Evolutionary conservation across 2,888 invertebrate species (phyloP).

Genomic region (Ctenicera cuprea): DNA sequence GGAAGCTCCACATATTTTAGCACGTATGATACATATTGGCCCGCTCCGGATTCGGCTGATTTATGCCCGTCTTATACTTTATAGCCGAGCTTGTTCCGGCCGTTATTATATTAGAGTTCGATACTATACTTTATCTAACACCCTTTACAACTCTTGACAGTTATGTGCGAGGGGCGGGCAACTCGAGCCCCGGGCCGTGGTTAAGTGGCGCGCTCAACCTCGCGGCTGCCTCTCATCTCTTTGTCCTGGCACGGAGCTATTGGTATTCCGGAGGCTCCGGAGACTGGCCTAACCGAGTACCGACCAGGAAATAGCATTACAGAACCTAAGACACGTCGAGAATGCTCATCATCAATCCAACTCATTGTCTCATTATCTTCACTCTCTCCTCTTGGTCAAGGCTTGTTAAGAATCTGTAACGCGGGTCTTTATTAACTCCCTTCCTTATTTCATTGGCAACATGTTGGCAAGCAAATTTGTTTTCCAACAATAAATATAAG

Average conservation of each 20-base stretch:
- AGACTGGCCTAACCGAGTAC: conserved; percentile 61
- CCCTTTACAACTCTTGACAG: conserved; percentile 68
- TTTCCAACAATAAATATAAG: no score
- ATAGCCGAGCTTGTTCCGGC: conserved; percentile 81
- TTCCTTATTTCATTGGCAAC: background rate
- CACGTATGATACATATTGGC: conserved; percentile 65
- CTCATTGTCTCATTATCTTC: conserved; percentile 55
- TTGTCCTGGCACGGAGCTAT: conserved; percentile 64
- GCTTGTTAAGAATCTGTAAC: background rate
- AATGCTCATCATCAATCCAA: conserved; percentile 58
- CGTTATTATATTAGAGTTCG: conserved; percentile 81
- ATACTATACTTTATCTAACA: conserved; percentile 72
- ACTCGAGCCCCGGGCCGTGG: conserved; percentile 67
- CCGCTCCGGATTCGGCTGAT: conserved; percentile 69
- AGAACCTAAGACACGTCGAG: conserved; percentile 62
- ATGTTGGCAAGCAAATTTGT: no score
- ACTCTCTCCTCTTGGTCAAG: conserved; percentile 24
- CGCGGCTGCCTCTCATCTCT: conserved; percentile 51
- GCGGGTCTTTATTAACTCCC: background rate
- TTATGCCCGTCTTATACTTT: conserved; percentile 81
- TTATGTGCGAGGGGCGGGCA: conserved; percentile 63
- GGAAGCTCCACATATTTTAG: conserved; percentile 69
- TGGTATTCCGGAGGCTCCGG: conserved; percentile 63
- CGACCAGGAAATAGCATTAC: conserved; percentile 67
- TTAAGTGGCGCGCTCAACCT: conserved; percentile 65